Conservation (phyloP, 2,113 vertebrate species). For the Psittacara wagleri region DNA sequence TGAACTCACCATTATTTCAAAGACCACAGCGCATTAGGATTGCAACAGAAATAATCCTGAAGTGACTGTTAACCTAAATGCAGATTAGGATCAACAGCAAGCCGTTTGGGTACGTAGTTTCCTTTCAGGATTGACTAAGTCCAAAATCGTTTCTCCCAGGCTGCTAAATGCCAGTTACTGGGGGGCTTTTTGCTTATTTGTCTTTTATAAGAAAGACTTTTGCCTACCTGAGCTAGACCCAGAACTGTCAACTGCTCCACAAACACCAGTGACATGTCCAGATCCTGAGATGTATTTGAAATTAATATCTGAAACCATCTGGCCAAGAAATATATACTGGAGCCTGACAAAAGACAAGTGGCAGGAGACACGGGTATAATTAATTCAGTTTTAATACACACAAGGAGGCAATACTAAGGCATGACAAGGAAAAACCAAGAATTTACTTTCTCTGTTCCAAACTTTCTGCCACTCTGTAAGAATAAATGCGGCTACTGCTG, state of each 20-base stretch:
- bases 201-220: neutral
- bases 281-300: neutral
- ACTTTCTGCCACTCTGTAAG: constrained; percentile 60
- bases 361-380: constrained; percentile 14
- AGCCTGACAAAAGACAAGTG: neutral
- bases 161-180: constrained; percentile 17
- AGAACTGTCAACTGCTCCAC: constrained; percentile 22
- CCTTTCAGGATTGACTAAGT: neutral
- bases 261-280: neutral
- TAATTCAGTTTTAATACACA: neutral
- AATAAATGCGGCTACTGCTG: constrained; percentile 56
- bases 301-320: constrained; percentile 53
- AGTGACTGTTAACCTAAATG: neutral
- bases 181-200: neutral
- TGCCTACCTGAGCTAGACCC: neutral
- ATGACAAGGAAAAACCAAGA: constrained; percentile 25
- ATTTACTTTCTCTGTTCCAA: constrained; percentile 57
- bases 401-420: neutral
- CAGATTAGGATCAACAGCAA: neutral
- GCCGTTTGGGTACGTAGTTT: neutral
- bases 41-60: neutral
- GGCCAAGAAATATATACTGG: constrained; percentile 28
- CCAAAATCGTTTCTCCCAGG: constrained; percentile 3
- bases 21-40: neutral
- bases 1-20: neutral